Conservation (phyloP, 2,888 invertebrate genomes). For the Macaria notata region DNA sequence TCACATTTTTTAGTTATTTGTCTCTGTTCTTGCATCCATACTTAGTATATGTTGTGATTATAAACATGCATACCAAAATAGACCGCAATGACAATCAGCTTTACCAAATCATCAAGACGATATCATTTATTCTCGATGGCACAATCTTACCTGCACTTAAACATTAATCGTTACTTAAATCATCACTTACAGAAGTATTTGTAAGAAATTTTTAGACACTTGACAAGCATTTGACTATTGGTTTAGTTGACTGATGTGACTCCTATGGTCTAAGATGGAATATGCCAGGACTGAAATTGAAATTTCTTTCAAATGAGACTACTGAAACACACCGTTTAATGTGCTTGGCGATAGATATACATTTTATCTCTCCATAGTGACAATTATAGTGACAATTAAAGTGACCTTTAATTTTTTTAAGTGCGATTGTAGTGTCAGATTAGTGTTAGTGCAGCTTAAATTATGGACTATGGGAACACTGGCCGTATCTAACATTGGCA, state of each 20-base stretch:
- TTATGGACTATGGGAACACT: conserved; percentile 52
- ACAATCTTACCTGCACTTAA: conserved; percentile 11
- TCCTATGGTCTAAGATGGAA: too few relatives aligned
- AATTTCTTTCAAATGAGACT: too few relatives aligned
- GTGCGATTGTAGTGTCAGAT: conserved; percentile 1
- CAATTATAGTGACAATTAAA: too few relatives aligned
- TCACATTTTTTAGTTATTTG: too few relatives aligned
- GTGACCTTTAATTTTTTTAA: too few relatives aligned
- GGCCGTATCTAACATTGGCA: conserved; percentile 61
- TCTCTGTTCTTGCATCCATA: not conserved
- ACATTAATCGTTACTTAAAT: not conserved
- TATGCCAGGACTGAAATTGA: too few relatives aligned
- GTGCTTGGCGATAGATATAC: too few relatives aligned
- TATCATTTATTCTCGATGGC: conserved; percentile 19
- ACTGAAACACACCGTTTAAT: too few relatives aligned
- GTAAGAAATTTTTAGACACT: too few relatives aligned
- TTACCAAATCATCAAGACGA: conserved; percentile 20
- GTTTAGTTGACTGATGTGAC: not conserved
- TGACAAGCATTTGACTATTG: too few relatives aligned
- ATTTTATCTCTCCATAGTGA: too few relatives aligned
- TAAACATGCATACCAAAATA: conserved; percentile 32
- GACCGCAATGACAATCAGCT: conserved; percentile 16
- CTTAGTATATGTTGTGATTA: conserved; percentile 5
- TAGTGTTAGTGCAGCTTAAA: conserved; percentile 21
- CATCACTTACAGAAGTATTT: too few relatives aligned